phyloP scores from a whole-genome alignment of 2,888 invertebrate species.

The Adela reaumurella region DNA sequence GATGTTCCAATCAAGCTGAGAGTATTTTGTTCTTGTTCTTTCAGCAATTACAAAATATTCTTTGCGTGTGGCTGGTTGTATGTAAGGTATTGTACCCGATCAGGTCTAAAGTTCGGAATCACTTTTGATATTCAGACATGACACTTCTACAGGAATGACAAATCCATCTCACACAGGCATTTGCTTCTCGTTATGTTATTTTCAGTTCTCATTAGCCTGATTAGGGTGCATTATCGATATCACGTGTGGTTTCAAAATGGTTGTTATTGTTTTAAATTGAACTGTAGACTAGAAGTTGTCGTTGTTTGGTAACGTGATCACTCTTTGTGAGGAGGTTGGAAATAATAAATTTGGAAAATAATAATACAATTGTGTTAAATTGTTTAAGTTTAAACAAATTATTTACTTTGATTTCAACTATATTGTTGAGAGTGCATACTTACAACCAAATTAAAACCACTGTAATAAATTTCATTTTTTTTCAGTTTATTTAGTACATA shows the following conservation, averaged over 20 bases:
- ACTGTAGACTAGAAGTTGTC: too few relatives aligned
- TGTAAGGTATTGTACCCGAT: slow-evolving; percentile 68
- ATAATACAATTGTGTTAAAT: background rate
- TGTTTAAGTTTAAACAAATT: too few relatives aligned
- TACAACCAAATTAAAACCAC: too few relatives aligned
- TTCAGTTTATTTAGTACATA: too few relatives aligned
- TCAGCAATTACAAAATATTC: slow-evolving; percentile 78
- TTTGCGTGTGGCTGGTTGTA: slow-evolving; percentile 84
- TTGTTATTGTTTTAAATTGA: too few relatives aligned
- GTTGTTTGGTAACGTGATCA: too few relatives aligned
- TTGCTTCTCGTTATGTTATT: slow-evolving; percentile 17
- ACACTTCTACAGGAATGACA: slow-evolving; percentile 39
- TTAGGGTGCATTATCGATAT: too few relatives aligned
- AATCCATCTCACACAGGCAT: slow-evolving; percentile 24
- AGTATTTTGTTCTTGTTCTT: slow-evolving; percentile 60
- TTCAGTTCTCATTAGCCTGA: slow-evolving; percentile 4
- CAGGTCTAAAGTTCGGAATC: slow-evolving; percentile 30
- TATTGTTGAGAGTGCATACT: too few relatives aligned
- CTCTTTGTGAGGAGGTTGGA: too few relatives aligned
- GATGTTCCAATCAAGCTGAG: slow-evolving; percentile 25
- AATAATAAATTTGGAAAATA: background rate
- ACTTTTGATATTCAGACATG: slow-evolving; percentile 40
- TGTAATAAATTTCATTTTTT: too few relatives aligned
- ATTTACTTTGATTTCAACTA: too few relatives aligned
- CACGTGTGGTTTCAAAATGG: too few relatives aligned